Conservation (phyloP, 2,888 invertebrate genomes). For the Epistrophe eligans region DNA sequence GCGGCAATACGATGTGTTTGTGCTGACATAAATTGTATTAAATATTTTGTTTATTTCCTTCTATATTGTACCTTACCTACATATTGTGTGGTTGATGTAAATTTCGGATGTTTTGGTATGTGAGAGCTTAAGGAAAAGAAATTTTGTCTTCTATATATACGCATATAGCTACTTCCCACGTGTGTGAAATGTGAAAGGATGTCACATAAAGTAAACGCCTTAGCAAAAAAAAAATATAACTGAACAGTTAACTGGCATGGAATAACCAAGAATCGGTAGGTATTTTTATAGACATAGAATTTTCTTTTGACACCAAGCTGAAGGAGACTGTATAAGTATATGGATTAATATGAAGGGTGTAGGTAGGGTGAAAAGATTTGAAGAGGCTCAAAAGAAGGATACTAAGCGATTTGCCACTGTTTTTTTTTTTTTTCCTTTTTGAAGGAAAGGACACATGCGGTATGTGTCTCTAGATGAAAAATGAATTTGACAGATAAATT, state of each 20-base stretch:
- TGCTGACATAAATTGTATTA: constrained; percentile 50
- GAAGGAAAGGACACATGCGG: not conserved
- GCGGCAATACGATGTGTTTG: constrained; percentile 27
- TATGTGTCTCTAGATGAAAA: constrained; percentile 39
- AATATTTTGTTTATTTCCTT: constrained; percentile 25
- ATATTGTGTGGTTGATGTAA: constrained; percentile 6
- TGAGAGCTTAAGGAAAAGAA: constrained; percentile 13
- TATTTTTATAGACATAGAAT: constrained; percentile 45
- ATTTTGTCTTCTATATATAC: not conserved
- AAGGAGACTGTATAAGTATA: not conserved
- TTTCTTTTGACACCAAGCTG: constrained; percentile 32
- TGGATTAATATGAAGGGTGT: no score
- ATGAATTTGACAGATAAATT: constrained; percentile 39
- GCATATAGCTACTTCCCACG: not conserved
- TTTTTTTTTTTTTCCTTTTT: not conserved
- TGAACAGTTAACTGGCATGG: constrained; percentile 32
- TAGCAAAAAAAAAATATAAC: constrained; percentile 24
- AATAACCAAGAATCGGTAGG: no score
- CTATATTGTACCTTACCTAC: no score
- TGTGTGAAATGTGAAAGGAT: constrained; percentile 38
- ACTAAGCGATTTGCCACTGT: constrained; percentile 26
- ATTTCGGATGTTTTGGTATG: constrained; percentile 6
- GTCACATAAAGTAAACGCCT: constrained; percentile 36
- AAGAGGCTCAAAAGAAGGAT: not conserved
- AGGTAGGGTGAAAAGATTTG: not conserved